These are phyloP conservation scores for Mamestra configurata DNA, from an alignment of 1,140 invertebrate genomes.

Conservation along the genomic window DNA sequence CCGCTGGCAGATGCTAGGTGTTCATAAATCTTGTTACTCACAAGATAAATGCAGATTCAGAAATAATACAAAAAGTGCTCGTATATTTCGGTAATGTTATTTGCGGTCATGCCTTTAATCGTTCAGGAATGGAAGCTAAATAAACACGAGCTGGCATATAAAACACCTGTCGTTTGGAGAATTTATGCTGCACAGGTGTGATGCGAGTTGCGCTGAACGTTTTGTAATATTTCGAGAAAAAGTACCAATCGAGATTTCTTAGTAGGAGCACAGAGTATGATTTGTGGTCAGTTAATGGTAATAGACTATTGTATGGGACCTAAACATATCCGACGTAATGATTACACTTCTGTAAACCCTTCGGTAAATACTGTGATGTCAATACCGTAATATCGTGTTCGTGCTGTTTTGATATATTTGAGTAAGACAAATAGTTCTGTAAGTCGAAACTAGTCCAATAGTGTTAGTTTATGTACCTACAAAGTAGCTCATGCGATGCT, in stretches of 20 bases:
- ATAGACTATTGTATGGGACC: too few relatives aligned
- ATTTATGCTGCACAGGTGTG: not conserved
- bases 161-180: slow-evolving; percentile 7
- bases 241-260: not conserved
- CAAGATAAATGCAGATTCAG: not conserved
- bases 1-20: too few relatives aligned
- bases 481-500: slow-evolving; percentile 16
- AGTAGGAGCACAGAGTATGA: too few relatives aligned
- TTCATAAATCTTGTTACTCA: not conserved
- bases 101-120: not conserved
- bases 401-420: too few relatives aligned
- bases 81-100: slow-evolving; percentile 6
- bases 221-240: not conserved
- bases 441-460: not conserved
- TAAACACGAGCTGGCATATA: not conserved
- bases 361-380: too few relatives aligned
- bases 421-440: too few relatives aligned
- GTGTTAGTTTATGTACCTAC: not conserved
- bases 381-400: too few relatives aligned
- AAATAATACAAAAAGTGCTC: not conserved
- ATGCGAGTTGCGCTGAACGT: not conserved
- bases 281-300: too few relatives aligned
- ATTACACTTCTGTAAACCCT: too few relatives aligned
- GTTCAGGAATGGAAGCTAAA: slow-evolving; percentile 4
- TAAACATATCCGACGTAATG: too few relatives aligned